A percentile compares a stretch with the other conserved stretches of the same genome.
Evolutionary conservation across 1,140 invertebrate genomes (phyloP).

Genomic region (Atopsyche davidsoni): DNA sequence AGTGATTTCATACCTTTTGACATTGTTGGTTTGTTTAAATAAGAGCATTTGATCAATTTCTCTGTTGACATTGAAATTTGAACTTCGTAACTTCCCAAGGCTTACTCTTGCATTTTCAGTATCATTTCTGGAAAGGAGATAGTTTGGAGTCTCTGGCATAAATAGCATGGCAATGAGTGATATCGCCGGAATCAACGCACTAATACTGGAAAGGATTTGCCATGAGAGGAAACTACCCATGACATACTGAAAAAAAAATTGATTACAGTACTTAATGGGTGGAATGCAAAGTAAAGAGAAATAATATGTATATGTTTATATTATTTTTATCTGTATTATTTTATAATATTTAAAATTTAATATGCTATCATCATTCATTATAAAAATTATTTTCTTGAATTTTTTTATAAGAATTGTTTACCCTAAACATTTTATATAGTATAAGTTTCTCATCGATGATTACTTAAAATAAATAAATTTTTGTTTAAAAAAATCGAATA

Average conservation of each 20-base stretch:
- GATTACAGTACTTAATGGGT: no score
- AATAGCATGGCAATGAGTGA: constrained; percentile 55
- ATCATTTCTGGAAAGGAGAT: constrained; percentile 57
- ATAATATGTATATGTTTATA: no score
- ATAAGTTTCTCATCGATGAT: no score
- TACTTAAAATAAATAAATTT: no score
- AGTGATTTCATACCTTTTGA: constrained; percentile 46
- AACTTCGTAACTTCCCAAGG: constrained; percentile 55
- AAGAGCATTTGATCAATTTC: constrained; percentile 57
- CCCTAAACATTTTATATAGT: no score
- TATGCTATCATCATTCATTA: constrained; percentile 25
- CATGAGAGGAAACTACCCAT: constrained; percentile 55
- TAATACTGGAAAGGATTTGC: constrained; percentile 55
- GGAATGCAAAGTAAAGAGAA: no score
- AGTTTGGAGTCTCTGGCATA: constrained; percentile 67
- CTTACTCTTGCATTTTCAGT: constrained; percentile 56
- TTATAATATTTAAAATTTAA: no score
- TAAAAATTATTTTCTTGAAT: no score
- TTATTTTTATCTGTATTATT: no score
- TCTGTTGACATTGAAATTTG: constrained; percentile 55
- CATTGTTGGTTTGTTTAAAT: constrained; percentile 58
- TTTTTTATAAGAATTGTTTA: no score
- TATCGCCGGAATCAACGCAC: constrained; percentile 51
- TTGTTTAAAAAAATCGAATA: no score
- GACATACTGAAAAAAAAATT: constrained; percentile 52